Conservation (phyloP, 2,113 vertebrate genomes). For the Cyanistes caeruleus region DNA sequence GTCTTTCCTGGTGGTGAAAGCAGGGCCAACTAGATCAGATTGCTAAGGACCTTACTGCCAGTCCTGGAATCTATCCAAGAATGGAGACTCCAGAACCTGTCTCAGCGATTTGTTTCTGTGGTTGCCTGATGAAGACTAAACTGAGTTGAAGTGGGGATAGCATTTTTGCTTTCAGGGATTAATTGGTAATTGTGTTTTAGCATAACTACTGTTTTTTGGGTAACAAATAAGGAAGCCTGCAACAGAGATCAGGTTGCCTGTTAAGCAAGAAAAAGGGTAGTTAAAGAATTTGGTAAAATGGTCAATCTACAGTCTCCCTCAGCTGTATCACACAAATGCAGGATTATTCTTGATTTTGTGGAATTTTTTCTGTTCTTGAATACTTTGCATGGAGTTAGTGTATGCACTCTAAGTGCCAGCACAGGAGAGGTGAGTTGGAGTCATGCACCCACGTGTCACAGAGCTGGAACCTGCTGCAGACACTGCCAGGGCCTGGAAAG, state of each 20-base stretch:
- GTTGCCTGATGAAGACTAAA: not conserved
- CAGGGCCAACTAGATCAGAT: not conserved
- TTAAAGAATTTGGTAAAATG: not conserved
- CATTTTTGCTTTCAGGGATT: not conserved
- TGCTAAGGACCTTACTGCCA: not conserved
- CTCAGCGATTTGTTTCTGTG: not conserved
- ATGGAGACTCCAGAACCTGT: not conserved
- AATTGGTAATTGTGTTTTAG: not conserved
- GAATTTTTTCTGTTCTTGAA: not conserved
- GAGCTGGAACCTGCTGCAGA: not conserved
- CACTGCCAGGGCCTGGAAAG: not conserved
- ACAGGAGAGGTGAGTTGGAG: not conserved
- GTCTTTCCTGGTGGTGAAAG: not conserved
- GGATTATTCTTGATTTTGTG: not conserved
- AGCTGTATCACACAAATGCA: not conserved
- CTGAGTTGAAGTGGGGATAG: not conserved
- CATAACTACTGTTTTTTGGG: not conserved
- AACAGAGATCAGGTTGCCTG: not conserved
- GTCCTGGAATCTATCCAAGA: not conserved
- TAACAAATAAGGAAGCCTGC: not conserved
- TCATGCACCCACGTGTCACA: too few relatives aligned
- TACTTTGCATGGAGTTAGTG: not conserved
- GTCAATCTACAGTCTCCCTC: not conserved
- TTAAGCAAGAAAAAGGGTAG: not conserved
- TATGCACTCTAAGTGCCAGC: not conserved